Evolutionary conservation across 2,888 invertebrate species (phyloP), one percentile per base, ranked within the genome.

Genomic region (Mythimna pallens): DNA sequence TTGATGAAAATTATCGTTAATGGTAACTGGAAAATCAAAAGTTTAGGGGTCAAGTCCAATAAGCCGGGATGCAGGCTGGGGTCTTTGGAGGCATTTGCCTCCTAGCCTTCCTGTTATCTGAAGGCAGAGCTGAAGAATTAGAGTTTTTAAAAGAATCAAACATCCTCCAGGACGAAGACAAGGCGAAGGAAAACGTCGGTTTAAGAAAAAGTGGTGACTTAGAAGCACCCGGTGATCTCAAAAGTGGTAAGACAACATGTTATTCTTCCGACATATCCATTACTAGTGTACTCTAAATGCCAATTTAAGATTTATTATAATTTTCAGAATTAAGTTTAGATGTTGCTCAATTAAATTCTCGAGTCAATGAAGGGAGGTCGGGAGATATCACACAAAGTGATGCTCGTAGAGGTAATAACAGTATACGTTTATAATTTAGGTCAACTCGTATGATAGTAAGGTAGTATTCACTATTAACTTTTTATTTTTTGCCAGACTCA

Each of bases 31-130:
- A 54, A 25, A 54, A 65, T 25, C 34, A 25, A n/a, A 65, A 59
- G 61, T 57, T 58, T 52, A 76, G 61, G 55, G 40, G 47, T 65
- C 65, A 69, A 66, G 68, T 65, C 34, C 22, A 73, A 69, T 63
- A 79, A 78, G 73, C 63, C 72, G 80, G 81, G 76, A 89, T 88
- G 89, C 82, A 77, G 81, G 80, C 67, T 65, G 79, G 82, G 74
- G 73, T 80, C 14, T 65, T 82, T 65, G 81, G 84, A 84, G 84
- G 87, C 79, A 58, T 82, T n/a, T 87, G 82, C 81, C 81, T 90
- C 80, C 70, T 89, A 36, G 82, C 88, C 82, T 75, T 85, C 73
- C 84, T 86, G 80, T 71, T 89, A 73, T 78, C 83, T 70, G 12
- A 80, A 68, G 78, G 81, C 58, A 71, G 58, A 69, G 73, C 86